Percentiles rank a stretch among this genome's conserved stretches.
These are phyloP conservation scores for Cladopsammia gracilis DNA, from an alignment of 64 coral and sea anemone genomes.

Conservation along the genomic window DNA sequence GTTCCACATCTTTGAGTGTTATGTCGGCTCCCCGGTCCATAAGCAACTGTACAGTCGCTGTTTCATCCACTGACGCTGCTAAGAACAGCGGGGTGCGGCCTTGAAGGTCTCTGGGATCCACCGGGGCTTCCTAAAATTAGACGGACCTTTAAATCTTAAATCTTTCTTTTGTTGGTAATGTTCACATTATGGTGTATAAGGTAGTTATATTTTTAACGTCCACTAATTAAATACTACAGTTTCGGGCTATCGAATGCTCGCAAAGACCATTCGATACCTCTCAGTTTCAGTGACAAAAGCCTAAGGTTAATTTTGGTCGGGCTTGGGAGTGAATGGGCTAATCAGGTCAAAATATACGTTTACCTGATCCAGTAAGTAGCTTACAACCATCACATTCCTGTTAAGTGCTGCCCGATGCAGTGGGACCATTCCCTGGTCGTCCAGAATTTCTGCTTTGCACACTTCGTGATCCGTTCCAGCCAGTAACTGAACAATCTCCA, in stretches of 20 bases:
- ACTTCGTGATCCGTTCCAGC: constrained; percentile 33
- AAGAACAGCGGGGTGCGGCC: constrained; percentile 77
- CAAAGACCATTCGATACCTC: no score
- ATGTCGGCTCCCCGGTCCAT: constrained; percentile 87
- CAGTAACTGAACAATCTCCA: constrained; percentile 85
- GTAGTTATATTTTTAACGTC: no score
- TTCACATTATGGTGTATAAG: no score
- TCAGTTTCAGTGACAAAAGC: no score
- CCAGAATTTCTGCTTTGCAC: constrained; percentile 61
- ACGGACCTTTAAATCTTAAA: not conserved
- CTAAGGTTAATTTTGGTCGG: no score
- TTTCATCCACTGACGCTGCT: constrained; percentile 74
- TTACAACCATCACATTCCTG: constrained; percentile 67
- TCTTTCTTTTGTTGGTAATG: no score
- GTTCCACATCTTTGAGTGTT: constrained; percentile 76
- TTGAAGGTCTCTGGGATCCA: constrained; percentile 60
- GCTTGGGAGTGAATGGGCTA: no score
- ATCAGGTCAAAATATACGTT: not conserved
- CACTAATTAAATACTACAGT: no score
- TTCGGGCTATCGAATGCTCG: no score
- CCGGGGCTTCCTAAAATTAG: constrained; percentile 53
- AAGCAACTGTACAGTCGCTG: constrained; percentile 74
- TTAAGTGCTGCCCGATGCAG: constrained; percentile 77
- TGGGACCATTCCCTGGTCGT: constrained; percentile 80
- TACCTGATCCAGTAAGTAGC: constrained; percentile 89